Evolutionary conservation across 1,140 invertebrate species (phyloP), one percentile per base, ranked within the genome.

Genomic region (Oscheius sp.): DNA sequence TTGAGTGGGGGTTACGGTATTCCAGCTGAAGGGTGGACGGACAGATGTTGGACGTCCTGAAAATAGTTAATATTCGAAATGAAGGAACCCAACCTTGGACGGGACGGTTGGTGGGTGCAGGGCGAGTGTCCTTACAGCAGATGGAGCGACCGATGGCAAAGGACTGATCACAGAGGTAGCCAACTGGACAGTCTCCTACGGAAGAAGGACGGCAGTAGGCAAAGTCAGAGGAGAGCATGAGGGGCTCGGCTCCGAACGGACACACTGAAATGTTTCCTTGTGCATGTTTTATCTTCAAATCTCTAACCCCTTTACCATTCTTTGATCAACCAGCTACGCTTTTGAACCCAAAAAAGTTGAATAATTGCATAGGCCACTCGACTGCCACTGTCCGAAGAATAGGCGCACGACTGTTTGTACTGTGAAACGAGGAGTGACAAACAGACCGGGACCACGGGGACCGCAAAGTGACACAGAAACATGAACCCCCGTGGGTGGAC

Each of bases 121-220:
- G 55, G 58, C 75, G 20, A 10, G 62, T 49, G 55, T 78, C 79
- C 38, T 76, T 74, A 58, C 79, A 80, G 58, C 79, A 80, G 42
- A 80, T 80, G n/a, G 79, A 78, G 15, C 79, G 31, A 18, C 79
- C 79, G 15, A 80, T 73, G 26, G 75, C 80, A 61, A 81, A 81
- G 26, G 68, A 74, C 36, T 80, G 79, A 64, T 80, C 79, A 61
- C 79, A 80, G 15, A 80, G 72, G 59, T 78, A 80, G 34, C 78
- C 79, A 36, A 75, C 68, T 13, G 79, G 79, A 67, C 79, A 80
- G 35, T 80, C 79, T 32, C 75, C 78, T 1, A 72, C 32, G n/a
- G 61, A 68, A 15, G 79, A 79, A 2, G 79, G 79, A 18, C 76
- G 78, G 63, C 79, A 80, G 52, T 75, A 80, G 20, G 68, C 66